A percentile compares a stretch with the other conserved stretches of the same genome.
phyloP scores from a whole-genome alignment of 2,113 vertebrate species.

The Crotophaga sulcirostris region DNA sequence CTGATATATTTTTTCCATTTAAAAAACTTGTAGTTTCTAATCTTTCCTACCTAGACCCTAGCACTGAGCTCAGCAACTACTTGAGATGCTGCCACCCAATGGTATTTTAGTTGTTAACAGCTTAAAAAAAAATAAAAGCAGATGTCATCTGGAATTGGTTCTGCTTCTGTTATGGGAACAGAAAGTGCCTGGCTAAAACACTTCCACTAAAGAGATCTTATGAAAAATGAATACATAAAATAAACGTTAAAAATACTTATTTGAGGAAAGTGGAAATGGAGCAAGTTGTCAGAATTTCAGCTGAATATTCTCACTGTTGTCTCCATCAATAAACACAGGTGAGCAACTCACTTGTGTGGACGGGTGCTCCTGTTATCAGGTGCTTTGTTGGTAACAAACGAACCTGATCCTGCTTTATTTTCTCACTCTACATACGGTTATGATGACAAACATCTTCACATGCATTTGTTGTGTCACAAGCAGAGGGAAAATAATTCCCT shows the following conservation, averaged over 20 bases:
- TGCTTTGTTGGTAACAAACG: background rate
- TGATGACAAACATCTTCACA: background rate
- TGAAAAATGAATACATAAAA: background rate
- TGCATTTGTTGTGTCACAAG: background rate
- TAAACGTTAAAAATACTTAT: background rate
- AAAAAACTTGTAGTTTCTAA: background rate
- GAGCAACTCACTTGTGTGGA: rapidly evolving
- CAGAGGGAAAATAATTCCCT: background rate
- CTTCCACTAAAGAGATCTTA: background rate
- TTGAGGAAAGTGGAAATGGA: background rate
- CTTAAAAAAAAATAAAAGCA: background rate
- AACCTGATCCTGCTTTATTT: background rate
- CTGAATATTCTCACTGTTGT: background rate
- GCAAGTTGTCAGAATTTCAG: background rate
- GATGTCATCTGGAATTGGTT: background rate
- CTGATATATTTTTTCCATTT: background rate
- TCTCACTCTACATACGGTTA: background rate
- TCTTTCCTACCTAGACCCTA: background rate
- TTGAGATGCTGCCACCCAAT: slow-evolving; percentile 43
- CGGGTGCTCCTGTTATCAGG: too few relatives aligned
- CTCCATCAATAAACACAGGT: background rate
- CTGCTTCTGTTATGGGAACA: background rate
- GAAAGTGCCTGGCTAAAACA: background rate
- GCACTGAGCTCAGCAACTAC: background rate
- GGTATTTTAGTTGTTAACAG: background rate